These are phyloP conservation scores for Aporrectodea caliginosa DNA, from an alignment of 1,140 invertebrate genomes.

Conservation along the genomic window DNA sequence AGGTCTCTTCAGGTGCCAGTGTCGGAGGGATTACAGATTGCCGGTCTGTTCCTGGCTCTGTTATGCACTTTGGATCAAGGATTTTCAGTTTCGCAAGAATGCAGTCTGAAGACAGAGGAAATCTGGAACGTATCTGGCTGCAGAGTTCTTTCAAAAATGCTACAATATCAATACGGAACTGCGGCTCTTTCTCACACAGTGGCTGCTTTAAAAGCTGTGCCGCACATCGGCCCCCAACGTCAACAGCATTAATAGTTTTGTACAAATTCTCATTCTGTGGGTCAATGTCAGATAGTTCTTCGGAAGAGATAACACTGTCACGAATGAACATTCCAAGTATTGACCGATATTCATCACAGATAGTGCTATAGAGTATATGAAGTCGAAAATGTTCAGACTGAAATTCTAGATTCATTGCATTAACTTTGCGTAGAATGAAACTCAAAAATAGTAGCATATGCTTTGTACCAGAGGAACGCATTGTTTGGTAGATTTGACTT, in stretches of 20 bases:
- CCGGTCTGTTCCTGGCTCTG: not conserved
- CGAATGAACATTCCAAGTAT: not conserved
- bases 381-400: not conserved
- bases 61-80: not conserved
- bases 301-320: not conserved
- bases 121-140: not conserved
- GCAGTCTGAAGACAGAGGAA: not conserved
- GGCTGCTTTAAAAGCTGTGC: not conserved
- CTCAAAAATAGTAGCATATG: not conserved
- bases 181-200: not conserved
- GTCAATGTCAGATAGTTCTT: not conserved
- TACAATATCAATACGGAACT: not conserved
- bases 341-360: not conserved
- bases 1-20: not conserved
- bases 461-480: not conserved
- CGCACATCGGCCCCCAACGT: not conserved
- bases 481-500: not conserved
- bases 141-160: not conserved
- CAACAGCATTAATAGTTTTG: not conserved
- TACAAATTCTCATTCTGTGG: not conserved
- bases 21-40: not conserved
- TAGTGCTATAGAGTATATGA: not conserved
- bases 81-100: not conserved
- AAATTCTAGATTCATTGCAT: not conserved
- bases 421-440: not conserved